Evolutionary conservation across 2,888 invertebrate species (phyloP), one percentile per base, ranked within the genome.

Genomic region (Mylabris sibirica): DNA sequence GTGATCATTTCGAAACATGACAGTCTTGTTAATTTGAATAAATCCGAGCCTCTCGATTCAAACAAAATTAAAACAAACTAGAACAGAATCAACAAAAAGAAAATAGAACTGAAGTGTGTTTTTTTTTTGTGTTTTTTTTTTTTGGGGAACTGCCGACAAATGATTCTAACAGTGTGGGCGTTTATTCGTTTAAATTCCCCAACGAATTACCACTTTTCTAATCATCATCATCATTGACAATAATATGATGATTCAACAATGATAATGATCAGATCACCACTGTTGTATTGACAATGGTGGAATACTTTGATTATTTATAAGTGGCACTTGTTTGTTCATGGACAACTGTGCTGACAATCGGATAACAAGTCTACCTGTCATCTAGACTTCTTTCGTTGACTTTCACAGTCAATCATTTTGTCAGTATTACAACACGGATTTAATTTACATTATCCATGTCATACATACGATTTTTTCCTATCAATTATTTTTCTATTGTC

Each of bases 11-110:
- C 49, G 20, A 49, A 30, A 49, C 49, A 49, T 49, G 49, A 66
- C 69, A 66, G 65, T 69, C 69, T 66, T 69, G 69, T 69, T 69
- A 60, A 69, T 69, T 69, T 69, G 66, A 69, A 69, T 69, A 69
- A 69, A 60, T 66, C 62, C 63, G 60, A 69, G 63, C 60, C 17
- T 14, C 2, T 3, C 63, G 59, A 66, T 65, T 68, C 63, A 63
- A 65, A 65, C 63, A 65, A 68, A 57, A 61, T 53, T 57, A 60
- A 63, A 14, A 35, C 34, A 17, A 63, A 63, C 59, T 59, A 14
- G 3, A 38, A 44, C 6, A 17, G 1, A 44, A 17, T 0, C 12
- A 12, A 41, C 0, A 3, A 41, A 12, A 2, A 38, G 12, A 38
- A 12, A 38, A 38, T 12, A 38, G 12, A 38, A 14, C 38, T n/a